These are phyloP conservation scores for Diadema setosum DNA, from an alignment of 35 echinoderm and acorn worm species.

Conservation along the genomic window DNA sequence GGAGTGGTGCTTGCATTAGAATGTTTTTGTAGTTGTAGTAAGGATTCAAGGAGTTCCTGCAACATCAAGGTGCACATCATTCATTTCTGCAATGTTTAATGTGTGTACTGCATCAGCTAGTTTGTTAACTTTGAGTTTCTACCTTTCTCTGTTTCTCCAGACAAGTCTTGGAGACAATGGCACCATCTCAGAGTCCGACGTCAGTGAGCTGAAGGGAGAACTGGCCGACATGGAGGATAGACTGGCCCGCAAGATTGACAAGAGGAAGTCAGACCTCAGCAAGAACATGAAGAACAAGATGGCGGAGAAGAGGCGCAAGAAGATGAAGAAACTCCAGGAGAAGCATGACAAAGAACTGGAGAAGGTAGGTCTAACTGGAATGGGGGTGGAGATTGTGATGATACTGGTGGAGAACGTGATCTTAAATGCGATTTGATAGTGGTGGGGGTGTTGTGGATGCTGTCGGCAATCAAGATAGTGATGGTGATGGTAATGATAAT, in stretches of 20 bases:
- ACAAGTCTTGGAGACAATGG: constrained; percentile 39
- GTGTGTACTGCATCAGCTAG: no score
- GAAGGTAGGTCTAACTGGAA: constrained; percentile 29
- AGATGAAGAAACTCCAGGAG: constrained; percentile 74
- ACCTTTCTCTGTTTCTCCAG: constrained; percentile 12
- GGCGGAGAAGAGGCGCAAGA: constrained; percentile 81
- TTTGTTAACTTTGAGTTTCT: no score
- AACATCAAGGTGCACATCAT: no score
- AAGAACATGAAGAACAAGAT: constrained; percentile 79
- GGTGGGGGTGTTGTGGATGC: background rate
- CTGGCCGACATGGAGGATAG: constrained; percentile 70
- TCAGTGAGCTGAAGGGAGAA: constrained; percentile 34
- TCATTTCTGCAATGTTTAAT: no score
- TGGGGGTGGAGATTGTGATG: background rate
- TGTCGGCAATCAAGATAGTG: background rate
- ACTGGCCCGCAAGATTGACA: constrained; percentile 40
- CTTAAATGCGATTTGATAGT: background rate
- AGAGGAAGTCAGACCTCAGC: constrained; percentile 47
- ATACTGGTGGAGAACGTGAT: background rate
- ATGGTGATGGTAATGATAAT: background rate
- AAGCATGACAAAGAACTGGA: constrained; percentile 84
- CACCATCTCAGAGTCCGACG: constrained; percentile 3
- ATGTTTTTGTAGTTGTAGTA: no score
- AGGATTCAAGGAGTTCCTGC: no score
- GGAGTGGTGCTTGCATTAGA: no score